These are phyloP conservation scores for Cetoscarus ocellatus DNA, from an alignment of 2,797 vertebrate species.

Conservation along the genomic window DNA sequence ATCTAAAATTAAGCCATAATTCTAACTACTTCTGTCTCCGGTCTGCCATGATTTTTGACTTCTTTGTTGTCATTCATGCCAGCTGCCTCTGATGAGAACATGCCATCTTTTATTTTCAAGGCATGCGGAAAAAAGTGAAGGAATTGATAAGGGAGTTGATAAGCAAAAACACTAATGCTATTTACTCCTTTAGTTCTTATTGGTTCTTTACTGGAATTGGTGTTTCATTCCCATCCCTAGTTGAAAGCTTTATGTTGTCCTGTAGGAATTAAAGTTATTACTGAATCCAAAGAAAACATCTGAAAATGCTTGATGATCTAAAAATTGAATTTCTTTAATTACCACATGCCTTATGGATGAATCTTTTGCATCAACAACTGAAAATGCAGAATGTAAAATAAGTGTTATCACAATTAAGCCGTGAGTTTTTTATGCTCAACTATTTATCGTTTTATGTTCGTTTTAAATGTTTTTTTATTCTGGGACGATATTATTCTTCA, in stretches of 20 bases:
- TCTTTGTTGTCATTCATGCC: too few species aligned
- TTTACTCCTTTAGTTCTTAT: too few species aligned
- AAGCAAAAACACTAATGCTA: too few species aligned
- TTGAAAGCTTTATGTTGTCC: neutral
- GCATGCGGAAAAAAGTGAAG: too few species aligned
- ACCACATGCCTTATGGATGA: conserved; percentile 3
- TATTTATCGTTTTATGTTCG: conserved; percentile 33
- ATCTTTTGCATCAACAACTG: conserved; percentile 25
- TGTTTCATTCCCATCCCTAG: too few species aligned
- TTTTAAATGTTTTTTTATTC: conserved; percentile 27
- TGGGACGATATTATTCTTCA: conserved; percentile 18
- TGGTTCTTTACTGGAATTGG: too few species aligned
- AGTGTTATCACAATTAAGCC: conserved; percentile 37
- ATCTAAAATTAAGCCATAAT: too few species aligned
- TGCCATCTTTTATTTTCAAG: too few species aligned
- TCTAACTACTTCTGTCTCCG: too few species aligned
- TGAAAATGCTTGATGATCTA: conserved; percentile 23
- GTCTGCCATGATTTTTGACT: too few species aligned
- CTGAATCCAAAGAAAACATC: neutral
- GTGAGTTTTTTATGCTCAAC: conserved; percentile 37
- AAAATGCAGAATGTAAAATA: conserved; percentile 44
- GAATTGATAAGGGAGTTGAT: too few species aligned
- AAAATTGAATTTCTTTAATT: conserved; percentile 19
- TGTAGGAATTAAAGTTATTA: neutral
- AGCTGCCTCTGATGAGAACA: too few species aligned